A percentile compares a stretch with the other conserved stretches of the same genome.
phyloP scores from a whole-genome alignment of 2,797 vertebrate genomes.

The Tenualosa ilisha region DNA sequence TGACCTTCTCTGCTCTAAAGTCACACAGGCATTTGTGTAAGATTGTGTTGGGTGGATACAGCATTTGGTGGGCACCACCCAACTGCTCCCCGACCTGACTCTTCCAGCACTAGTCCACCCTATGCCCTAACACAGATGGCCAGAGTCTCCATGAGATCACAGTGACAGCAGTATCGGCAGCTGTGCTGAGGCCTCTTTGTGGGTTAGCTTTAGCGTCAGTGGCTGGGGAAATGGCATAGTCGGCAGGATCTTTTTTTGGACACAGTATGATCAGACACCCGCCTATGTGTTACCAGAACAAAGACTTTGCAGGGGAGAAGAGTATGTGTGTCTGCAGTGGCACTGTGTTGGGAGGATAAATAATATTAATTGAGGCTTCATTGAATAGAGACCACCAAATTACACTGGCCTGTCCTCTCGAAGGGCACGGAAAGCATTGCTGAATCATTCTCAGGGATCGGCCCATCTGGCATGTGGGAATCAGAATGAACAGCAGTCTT shows the following conservation, averaged over 20 bases:
- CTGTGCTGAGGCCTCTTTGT: neutral
- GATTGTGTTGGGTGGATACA: neutral
- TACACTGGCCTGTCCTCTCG: neutral
- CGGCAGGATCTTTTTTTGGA: too few relatives aligned
- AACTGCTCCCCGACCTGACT: neutral
- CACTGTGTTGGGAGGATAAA: neutral
- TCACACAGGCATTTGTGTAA: neutral
- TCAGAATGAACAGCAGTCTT: neutral
- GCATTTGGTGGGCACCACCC: neutral
- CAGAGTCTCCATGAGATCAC: neutral
- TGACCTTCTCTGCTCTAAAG: neutral
- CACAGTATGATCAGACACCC: neutral
- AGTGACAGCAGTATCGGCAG: neutral
- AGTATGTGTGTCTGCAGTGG: neutral
- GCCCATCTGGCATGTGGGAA: neutral
- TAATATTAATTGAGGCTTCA: neutral
- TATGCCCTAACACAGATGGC: neutral
- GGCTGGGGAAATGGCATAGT: neutral
- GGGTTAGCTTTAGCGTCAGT: neutral
- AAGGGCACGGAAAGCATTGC: neutral
- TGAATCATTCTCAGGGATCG: neutral
- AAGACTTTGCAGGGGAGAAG: neutral
- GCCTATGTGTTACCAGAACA: neutral
- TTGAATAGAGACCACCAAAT: neutral
- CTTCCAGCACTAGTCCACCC: neutral